Base-by-base conservation (phyloP, 2,797 vertebrate species). In the Acanthopagrus latus region DNA sequence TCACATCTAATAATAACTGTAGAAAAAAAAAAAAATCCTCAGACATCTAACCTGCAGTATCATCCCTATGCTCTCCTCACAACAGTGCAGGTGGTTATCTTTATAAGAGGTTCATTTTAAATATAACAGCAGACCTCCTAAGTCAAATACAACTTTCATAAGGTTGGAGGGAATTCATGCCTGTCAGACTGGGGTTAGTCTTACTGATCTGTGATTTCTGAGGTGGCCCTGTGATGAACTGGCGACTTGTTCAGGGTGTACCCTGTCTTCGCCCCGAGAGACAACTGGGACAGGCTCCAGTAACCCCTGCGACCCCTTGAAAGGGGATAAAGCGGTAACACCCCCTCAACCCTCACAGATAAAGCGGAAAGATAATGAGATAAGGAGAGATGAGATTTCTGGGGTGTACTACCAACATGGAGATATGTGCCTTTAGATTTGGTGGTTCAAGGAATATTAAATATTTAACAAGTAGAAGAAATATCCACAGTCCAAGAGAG, bases 1-100 rank as follows among this genome's bases (percentile, higher is more conserved):
- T 76, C 58, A 65, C 52, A 55, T 80, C 38, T 59, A 71, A 81
- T 78, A 59, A 76, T 74, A 47, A 52, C 58, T 80, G 69, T 33
- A 47, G 55, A 27, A 33, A 27, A 27, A 27, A 27, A 27, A 4
- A 70, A 57, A 66, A 77, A 52, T 64, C 51, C 52, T 68, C 38
- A 20, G 25, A 51, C 10, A n/a, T 38, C 63, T 12, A 18, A 74
- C 71, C 46, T 56, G 52, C 33, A 2, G 7, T 6, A 33, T 60
- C 38, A 23, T 41, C 47, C 25, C 8, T 64, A 8, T 38, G 38
- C 38, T 38, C 38, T 38, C 38, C 38, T 10, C 38, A 38, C 38
- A 54, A 47, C 47, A 46, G 23, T 17, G 18, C 50, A 17, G 27
- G 20, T 4, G 50, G 59, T 46, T 56, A 27, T 7, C 13, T 57